A percentile compares a stretch with the other conserved stretches of the same genome.
These are phyloP conservation scores for Tiaroga cobitis DNA, from an alignment of 2,797 vertebrate genomes.

Conservation along the genomic window DNA sequence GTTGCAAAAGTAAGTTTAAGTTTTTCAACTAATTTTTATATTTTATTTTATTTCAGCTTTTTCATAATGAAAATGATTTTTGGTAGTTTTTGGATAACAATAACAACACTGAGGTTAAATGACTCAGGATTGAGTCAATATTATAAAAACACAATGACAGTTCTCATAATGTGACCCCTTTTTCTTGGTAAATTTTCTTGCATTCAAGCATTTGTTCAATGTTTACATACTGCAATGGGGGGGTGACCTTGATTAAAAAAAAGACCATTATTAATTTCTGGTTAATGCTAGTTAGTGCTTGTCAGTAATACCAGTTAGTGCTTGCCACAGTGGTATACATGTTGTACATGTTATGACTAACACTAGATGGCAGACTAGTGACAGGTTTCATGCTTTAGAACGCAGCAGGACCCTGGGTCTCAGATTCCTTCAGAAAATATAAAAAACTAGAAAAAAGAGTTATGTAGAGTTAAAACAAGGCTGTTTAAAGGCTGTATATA, in stretches of 20 bases:
- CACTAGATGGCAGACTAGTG: constrained; percentile 57
- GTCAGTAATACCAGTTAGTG: not conserved
- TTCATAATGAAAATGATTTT: not conserved
- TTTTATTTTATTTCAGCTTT: not conserved
- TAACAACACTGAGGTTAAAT: not conserved
- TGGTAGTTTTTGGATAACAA: not conserved
- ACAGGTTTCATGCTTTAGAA: constrained; percentile 20
- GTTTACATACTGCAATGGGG: not conserved
- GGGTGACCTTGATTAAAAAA: not conserved
- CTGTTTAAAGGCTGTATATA: not conserved
- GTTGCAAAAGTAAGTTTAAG: too few species aligned
- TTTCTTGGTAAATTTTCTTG: too few species aligned
- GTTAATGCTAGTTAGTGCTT: not conserved
- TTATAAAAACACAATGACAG: not conserved
- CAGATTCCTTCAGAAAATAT: constrained; percentile 17
- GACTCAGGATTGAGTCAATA: not conserved
- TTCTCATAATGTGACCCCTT: not conserved
- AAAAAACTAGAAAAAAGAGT: constrained; percentile 1
- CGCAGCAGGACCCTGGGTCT: not conserved
- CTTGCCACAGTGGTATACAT: not conserved
- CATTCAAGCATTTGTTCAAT: too few species aligned
- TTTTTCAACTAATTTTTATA: not conserved
- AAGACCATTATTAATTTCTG: too few species aligned
- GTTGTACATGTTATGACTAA: not conserved
- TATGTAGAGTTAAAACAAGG: not conserved